phyloP scores from a whole-genome alignment of 2,888 invertebrate species.

The Nineta flava region DNA sequence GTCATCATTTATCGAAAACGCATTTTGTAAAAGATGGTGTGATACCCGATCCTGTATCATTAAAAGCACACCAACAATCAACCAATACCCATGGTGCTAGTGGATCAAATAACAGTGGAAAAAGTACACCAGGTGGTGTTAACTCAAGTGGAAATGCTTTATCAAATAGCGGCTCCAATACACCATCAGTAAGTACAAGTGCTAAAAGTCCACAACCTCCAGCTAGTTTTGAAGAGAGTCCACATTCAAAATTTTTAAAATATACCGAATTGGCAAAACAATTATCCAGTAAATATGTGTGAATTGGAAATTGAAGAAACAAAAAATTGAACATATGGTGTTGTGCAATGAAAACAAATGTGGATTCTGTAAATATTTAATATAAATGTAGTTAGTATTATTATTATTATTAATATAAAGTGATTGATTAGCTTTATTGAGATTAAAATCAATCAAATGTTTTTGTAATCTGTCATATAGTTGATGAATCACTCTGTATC shows the following conservation, averaged over 20 bases:
- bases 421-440: too few species aligned
- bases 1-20: slow-evolving; percentile 91
- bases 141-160: slow-evolving; percentile 13
- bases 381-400: background rate
- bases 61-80: slow-evolving; percentile 35
- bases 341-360: slow-evolving; percentile 1
- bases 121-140: slow-evolving; percentile 16
- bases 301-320: slow-evolving; percentile 30
- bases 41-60: slow-evolving; percentile 55
- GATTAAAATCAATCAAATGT: too few species aligned
- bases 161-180: slow-evolving; percentile 12
- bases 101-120: slow-evolving; percentile 10
- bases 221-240: slow-evolving; percentile 67
- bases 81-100: slow-evolving; percentile 19
- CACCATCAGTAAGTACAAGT: slow-evolving; percentile 19
- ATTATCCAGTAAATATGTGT: slow-evolving; percentile 88
- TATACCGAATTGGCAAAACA: slow-evolving; percentile 98
- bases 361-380: background rate
- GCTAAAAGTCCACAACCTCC: slow-evolving; percentile 26
- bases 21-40: slow-evolving; percentile 90
- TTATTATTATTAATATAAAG: background rate
- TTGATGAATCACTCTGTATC: too few species aligned
- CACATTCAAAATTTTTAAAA: slow-evolving; percentile 94
- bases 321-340: background rate
- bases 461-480: too few species aligned